Base-by-base conservation (phyloP, 2,888 invertebrate species). In the Cylindroiulus punctatus region DNA sequence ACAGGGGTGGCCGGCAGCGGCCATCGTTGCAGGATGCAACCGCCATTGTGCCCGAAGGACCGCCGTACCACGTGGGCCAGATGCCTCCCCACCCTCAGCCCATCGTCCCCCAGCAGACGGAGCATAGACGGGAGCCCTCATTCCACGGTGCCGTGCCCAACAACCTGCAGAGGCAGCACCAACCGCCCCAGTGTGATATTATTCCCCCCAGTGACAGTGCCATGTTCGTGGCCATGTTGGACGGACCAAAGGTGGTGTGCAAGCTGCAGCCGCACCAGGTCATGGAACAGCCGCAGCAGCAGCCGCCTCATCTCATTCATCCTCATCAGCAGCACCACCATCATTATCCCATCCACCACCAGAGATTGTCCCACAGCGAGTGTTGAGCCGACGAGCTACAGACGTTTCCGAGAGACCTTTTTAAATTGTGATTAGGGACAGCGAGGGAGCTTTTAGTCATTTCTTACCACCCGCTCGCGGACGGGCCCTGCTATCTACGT, bases 221-320 rank as follows among this genome's bases (percentile, higher is more conserved):
- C 65, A 87, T 88, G 84, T 88, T 89, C 47, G 95, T 96, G 42
- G 96, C 96, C 19, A 96, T 96, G 88, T 92, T 96, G 86, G 95
- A 96, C 90, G 96, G 96, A 83, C 95, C 95, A 89, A 96, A 96
- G 87, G 96, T 96, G 87, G 95, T 96, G 87, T 96, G 96, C 91
- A 96, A 96, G 90, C 91, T 96, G 89, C 96, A 96, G 90, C 96
- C 96, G 19, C 47, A 84, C 19, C 83, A 82, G 40, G 81, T 47
- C 81, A 84, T 81, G 83, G 47, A 40, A 17, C 84, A 85, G 81
- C 36, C 76, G 40, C 85, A 65, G 42, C 87, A 84, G 65, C 85
- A 85, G 44, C 87, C 42, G 44, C 87, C 42, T 40, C 87, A 87
- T 36, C 81, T 42, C n/a, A 44, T 84, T 22, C 86, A 81, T 17